phyloP scores from a whole-genome alignment of 35 echinoderm and acorn worm species.

The Apostichopus parvimensis region DNA sequence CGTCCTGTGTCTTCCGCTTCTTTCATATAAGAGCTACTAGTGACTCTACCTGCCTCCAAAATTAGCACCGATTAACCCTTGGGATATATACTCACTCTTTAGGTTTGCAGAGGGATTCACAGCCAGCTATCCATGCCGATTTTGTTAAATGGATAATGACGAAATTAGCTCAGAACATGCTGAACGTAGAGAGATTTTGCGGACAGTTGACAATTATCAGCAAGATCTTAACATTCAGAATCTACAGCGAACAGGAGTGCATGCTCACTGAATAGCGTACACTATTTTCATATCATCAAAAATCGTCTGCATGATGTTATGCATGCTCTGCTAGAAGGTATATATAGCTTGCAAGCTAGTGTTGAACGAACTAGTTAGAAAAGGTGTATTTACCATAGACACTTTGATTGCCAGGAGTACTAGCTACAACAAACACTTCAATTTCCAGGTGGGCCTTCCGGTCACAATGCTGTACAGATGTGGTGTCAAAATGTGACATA shows the following conservation, averaged over 20 bases:
- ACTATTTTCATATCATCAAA: constrained; percentile 39
- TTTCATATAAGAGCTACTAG: no score
- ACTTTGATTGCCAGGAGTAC: constrained; percentile 22
- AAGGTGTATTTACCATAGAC: constrained; percentile 36
- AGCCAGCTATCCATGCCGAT: no score
- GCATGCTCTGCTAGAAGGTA: constrained; percentile 40
- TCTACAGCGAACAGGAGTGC: constrained; percentile 1
- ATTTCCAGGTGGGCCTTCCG: constrained; percentile 45
- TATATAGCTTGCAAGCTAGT: constrained; percentile 8
- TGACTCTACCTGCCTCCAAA: no score
- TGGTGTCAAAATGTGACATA: constrained; percentile 55
- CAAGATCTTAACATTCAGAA: not conserved
- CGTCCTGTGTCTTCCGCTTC: no score
- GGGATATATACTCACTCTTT: no score
- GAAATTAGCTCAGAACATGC: no score
- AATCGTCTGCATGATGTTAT: constrained; percentile 31
- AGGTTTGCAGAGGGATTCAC: no score
- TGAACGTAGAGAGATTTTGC: no score
- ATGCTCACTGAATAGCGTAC: constrained; percentile 7
- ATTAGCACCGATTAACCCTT: no score
- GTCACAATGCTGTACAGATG: constrained; percentile 61
- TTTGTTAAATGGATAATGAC: no score
- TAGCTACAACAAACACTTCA: constrained; percentile 50
- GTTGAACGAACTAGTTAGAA: constrained; percentile 21
- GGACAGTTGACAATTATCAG: no score